These are phyloP conservation scores for Heptranchias perlo DNA, from an alignment of 2,113 vertebrate species.

Conservation along the genomic window DNA sequence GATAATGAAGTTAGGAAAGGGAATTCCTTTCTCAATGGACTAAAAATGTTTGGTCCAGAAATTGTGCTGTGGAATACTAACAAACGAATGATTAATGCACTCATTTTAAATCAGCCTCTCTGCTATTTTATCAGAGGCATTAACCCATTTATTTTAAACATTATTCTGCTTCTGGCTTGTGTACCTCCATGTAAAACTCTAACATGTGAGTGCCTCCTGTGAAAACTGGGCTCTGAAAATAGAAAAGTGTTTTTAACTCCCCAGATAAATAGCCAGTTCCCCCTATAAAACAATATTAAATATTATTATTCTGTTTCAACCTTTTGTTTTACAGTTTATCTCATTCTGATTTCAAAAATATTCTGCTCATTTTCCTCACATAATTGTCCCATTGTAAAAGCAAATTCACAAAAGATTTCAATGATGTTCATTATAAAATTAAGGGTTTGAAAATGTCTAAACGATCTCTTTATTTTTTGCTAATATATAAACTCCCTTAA, in stretches of 20 bases:
- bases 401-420: background rate
- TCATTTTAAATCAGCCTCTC: background rate
- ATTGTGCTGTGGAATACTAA: background rate
- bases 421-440: background rate
- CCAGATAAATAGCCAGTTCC: background rate
- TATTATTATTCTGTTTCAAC: background rate
- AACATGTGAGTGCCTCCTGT: background rate
- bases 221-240: background rate
- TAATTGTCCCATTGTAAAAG: background rate
- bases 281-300: background rate
- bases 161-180: background rate
- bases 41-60: background rate
- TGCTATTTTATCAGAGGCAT: background rate
- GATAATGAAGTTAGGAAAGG: background rate
- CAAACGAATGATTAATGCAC: background rate
- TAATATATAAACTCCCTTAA: background rate
- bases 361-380: background rate
- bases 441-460: background rate
- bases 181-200: no score
- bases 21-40: background rate
- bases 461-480: background rate
- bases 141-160: background rate
- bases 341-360: background rate
- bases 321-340: background rate
- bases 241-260: background rate